A percentile compares a stretch with the other conserved stretches of the same genome.
These are phyloP conservation scores for Coelopa frigida DNA, from an alignment of 1,140 invertebrate species.

Conservation along the genomic window DNA sequence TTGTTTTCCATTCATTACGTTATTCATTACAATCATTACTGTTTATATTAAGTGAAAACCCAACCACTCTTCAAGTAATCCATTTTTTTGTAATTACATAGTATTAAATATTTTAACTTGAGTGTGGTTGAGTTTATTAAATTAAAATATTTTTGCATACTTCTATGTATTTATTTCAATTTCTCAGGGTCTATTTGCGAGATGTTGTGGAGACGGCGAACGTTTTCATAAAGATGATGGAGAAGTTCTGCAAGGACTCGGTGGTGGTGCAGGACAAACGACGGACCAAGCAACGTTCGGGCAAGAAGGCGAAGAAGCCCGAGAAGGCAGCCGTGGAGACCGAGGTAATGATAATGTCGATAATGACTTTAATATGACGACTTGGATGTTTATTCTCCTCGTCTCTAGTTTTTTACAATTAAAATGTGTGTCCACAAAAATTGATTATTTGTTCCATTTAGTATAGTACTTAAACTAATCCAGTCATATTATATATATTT, in stretches of 20 bases:
- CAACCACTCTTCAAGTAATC: not conserved
- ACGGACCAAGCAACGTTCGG: conserved; percentile 18
- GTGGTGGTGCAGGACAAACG: conserved; percentile 69
- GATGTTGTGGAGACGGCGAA: conserved; percentile 86
- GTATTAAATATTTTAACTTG: not conserved
- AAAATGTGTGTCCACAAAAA: too few species aligned
- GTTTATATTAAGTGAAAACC: too few species aligned
- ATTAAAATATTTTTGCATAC: not conserved
- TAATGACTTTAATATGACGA: too few species aligned
- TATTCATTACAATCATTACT: too few species aligned
- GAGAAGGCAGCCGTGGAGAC: conserved; percentile 22
- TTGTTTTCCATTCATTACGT: too few species aligned
- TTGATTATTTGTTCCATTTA: too few species aligned
- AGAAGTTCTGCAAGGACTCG: conserved; percentile 65
- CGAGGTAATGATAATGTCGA: too few species aligned
- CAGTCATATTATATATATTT: too few species aligned
- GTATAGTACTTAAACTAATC: too few species aligned
- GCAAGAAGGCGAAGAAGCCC: conserved; percentile 22
- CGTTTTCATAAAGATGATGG: conserved; percentile 87
- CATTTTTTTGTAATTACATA: not conserved
- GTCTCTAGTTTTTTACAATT: too few species aligned
- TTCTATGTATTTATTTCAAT: conserved; percentile 18
- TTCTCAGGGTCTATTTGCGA: conserved; percentile 66
- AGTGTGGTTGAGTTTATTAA: not conserved
- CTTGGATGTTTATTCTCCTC: too few species aligned